Percentiles rank a stretch among this genome's conserved stretches.
These are phyloP conservation scores for Miltochrista miniata DNA, from an alignment of 2,888 invertebrate species.

Conservation along the genomic window DNA sequence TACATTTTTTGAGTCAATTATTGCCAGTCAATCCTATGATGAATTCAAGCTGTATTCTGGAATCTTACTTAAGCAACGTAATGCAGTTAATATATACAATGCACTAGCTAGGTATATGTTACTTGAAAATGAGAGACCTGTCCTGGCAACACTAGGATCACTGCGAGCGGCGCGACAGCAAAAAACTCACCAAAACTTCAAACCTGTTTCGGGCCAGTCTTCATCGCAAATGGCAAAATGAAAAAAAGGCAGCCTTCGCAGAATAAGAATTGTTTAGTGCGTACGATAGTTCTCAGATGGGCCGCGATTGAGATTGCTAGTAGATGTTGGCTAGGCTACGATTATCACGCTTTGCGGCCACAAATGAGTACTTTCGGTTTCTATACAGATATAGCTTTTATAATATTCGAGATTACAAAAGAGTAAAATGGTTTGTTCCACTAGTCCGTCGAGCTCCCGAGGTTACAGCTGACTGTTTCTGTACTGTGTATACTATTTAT, in stretches of 20 bases:
- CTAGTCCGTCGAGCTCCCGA: slow-evolving; percentile 59
- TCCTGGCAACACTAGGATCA: slow-evolving; percentile 24
- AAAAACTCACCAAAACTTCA: slow-evolving; percentile 75
- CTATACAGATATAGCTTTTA: slow-evolving; percentile 24
- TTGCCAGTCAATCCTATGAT: slow-evolving; percentile 28
- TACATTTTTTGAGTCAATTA: neutral
- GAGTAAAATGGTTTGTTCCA: slow-evolving; percentile 29
- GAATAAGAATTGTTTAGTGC: slow-evolving; percentile 51
- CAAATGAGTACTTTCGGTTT: slow-evolving; percentile 45
- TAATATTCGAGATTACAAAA: slow-evolving; percentile 33
- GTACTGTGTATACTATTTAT: slow-evolving; percentile 27
- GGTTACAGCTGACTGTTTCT: slow-evolving; percentile 54
- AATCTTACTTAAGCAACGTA: neutral
- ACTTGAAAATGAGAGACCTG: no score
- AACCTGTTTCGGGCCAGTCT: slow-evolving; percentile 74
- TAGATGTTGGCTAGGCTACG: slow-evolving; percentile 44
- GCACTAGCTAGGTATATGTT: neutral
- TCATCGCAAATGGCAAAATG: slow-evolving; percentile 71
- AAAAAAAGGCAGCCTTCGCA: slow-evolving; percentile 58
- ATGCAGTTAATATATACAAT: neutral
- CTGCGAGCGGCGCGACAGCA: slow-evolving; percentile 59
- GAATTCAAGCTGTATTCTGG: neutral
- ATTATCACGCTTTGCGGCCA: slow-evolving; percentile 39
- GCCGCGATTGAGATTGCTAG: slow-evolving; percentile 58
- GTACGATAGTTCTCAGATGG: slow-evolving; percentile 57